Base-by-base conservation (phyloP, 2,888 invertebrate species). In the Euplagia quadripunctaria region DNA sequence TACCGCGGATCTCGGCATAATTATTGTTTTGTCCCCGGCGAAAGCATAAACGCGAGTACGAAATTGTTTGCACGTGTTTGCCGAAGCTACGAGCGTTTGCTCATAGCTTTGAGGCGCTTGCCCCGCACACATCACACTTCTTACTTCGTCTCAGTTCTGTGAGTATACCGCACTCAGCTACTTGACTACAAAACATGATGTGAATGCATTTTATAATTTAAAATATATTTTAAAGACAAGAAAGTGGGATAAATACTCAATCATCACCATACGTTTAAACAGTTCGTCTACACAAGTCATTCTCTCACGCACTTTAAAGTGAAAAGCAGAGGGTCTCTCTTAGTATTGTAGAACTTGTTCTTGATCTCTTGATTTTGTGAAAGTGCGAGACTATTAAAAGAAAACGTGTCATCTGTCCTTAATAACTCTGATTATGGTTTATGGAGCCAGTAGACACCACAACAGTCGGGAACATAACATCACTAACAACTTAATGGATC, bases 401-500 rank as follows among this genome's bases (percentile, higher is more conserved):
- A 70, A 52, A 49, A 9, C 17, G 20, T 51, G 41, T 31, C 43
- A 46, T 20, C 7, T 65, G 20, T 69, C 46, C 46, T 41, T 8
- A 55, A 58, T 68, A 61, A 8, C 68, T 31, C 14, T 68, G 9
- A 46, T 46, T 49, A 43, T 46, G 42, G 68, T 68, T 43, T 20
- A 49, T 20, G 61, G 43, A 3, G 8, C 20, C 31, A n/a, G 43
- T n/a, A 17, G 58, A 46, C 31, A 49, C 20, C 31, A 31, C 31
- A 61, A 63, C 69, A 61, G 46, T 69, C 31, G 31, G 31, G 31
- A 51, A 70, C n/a, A 70, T 42, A 20, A 55, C 42, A 43, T 43
- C 43, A 55, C 20, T 51, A 64, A 43, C 64, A 41, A 42, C 43
- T 72, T 71, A 72, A 78, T 74, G 69, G 73, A 72, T 76, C 70